Evolutionary conservation across 2,113 vertebrate species (phyloP), one percentile per base, ranked within the genome.

Genomic region (Ploceus nigricollis): DNA sequence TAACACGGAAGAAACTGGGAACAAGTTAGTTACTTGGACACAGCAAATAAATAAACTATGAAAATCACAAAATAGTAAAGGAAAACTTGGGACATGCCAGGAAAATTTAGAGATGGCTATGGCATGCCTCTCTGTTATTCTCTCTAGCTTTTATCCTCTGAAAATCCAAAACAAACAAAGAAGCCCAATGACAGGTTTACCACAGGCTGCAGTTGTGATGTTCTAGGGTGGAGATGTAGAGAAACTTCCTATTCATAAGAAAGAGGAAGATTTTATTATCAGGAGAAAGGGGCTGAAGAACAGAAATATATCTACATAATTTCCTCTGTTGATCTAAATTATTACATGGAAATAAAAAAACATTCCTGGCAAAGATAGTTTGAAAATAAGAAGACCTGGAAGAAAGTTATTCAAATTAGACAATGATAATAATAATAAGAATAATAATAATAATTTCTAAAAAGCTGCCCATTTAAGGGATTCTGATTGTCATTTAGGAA

Each of bases 131-230:
- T 81, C 75, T 76, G 54, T 50, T 71, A 64, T 75, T 92, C 61
- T 57, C 35, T 13, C 35, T 31, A 57, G 54, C 31, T 94, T 86
- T 92, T 53, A 83, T 48, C 47, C 76, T 65, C 63, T 42, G 47
- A 92, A 95, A 86, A 75, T 54, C 48, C 72, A 78, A 92, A 95
- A 35, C 40, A 93, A 93, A 91, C 4, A 68, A 58, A 72, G 35
- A 5, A 89, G 45, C 12, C 71, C 22, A 81, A 40, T 70, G 45
- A 54, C 48, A 56, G 47, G 51, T 75, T 89, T 87, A 71, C 30
- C 78, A 22, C 37, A 48, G 23, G 14, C 69, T 63, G 9, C 70
- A 81, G 13, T 12, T 50, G 20, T 23, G 44, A 89, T 75, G 37
- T 66, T 71, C 50, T 65, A 22, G 51, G 47, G 51, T 44, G 39